A percentile compares a stretch with the other conserved stretches of the same genome.
These are phyloP conservation scores for Dicranocentrus wangi DNA, from an alignment of 2,888 invertebrate species.

Conservation along the genomic window DNA sequence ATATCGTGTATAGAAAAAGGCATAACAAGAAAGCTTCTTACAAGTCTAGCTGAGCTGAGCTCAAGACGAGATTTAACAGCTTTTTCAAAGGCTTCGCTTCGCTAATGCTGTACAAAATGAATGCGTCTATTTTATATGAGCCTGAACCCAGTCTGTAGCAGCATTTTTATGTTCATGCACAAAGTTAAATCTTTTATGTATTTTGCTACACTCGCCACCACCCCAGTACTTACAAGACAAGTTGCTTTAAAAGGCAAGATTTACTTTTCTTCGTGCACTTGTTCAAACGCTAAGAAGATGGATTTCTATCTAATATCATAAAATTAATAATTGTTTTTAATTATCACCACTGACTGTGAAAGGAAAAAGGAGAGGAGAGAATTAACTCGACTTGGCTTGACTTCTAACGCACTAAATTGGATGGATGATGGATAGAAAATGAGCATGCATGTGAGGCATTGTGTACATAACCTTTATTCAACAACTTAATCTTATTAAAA, in stretches of 20 bases:
- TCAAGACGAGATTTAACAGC: conserved; percentile 39
- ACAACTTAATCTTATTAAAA: conserved; percentile 40
- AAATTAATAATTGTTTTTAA: conserved; percentile 52
- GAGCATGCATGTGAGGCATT: conserved; percentile 5
- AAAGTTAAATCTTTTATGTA: conserved; percentile 6
- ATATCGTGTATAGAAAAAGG: neutral
- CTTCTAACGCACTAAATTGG: conserved; percentile 15
- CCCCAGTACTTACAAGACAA: neutral
- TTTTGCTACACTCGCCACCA: neutral
- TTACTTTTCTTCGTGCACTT: conserved; percentile 8
- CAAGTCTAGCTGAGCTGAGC: conserved; percentile 22
- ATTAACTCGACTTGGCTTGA: conserved; percentile 26
- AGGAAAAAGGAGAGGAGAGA: conserved; percentile 23
- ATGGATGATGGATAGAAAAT: conserved; percentile 27
- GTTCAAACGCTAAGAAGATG: neutral
- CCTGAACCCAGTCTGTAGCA: too few species aligned
- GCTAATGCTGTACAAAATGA: conserved; percentile 10
- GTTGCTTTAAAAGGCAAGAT: conserved; percentile 42
- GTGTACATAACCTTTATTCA: neutral
- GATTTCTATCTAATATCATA: conserved; percentile 25
- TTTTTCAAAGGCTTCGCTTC: conserved; percentile 22
- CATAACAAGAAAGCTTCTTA: conserved; percentile 21
- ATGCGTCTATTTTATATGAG: neutral
- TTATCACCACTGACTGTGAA: conserved; percentile 52
- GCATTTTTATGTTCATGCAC: conserved; percentile 1